Evolutionary conservation across 1,140 invertebrate species (phyloP), one percentile per base, ranked within the genome.

Genomic region (Anastrepha obliqua): DNA sequence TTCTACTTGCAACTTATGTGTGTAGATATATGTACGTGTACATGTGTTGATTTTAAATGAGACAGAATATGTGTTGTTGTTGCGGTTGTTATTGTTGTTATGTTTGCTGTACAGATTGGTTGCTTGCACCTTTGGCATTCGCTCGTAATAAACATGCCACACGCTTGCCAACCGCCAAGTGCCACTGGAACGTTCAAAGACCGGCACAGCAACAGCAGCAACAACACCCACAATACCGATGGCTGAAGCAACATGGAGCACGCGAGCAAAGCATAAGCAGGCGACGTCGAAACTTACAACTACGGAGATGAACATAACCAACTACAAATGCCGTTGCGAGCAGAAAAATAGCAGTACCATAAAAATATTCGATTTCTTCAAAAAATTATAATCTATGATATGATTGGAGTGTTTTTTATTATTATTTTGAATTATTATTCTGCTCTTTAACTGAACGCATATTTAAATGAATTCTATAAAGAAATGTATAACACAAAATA

Each of bases 171-270:
- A 81, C 47, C 74, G 74, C 47, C 47, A 81, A 81, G 47, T 81
- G 74, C 74, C 74, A 55, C 74, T 81, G 47, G 9, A 58, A 29
- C 74, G 74, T 81, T 81, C 74, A 81, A 81, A 81, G 74, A 81
- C 74, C 74, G 47, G 47, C 29, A 29, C 29, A 29, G 29, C 29
- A 29, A 29, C 17, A 81, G 74, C 67, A 44, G 44, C 47, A 81
- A 81, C 74, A 81, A 51, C 44, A 81, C 47, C 70, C 44, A 74
- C 44, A 47, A 67, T 6, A 67, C 11, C 59, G n/a, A 11, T 67
- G 64, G 39, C 42, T 74, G 17, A 47, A 47, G 70, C 13, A 3
- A 7, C 11, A 2, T 5, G 47, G 8, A 42, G 70, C 70, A 29
- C 42, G 44, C 70, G 29, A 29, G 29, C 29, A 29, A 29, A 17